Percentiles rank a stretch among this genome's conserved stretches.
These are phyloP conservation scores for Linyphia triangularis DNA, from an alignment of 2,888 invertebrate genomes.

Conservation along the genomic window DNA sequence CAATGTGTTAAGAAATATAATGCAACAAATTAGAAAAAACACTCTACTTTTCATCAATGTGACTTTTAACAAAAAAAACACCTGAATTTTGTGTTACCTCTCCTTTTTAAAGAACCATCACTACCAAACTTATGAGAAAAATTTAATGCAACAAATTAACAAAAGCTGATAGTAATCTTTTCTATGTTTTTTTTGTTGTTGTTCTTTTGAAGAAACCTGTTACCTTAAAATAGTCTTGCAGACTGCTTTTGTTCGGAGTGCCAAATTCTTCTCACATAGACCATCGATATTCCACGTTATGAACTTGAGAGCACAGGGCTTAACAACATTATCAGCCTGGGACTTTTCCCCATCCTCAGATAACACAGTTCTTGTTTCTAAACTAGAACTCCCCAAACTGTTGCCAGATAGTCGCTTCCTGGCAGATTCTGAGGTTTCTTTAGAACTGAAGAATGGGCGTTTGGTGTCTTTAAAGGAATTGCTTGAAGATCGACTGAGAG, in stretches of 20 bases:
- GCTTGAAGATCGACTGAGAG: constrained; percentile 26
- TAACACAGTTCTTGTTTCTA: not conserved
- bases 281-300: constrained; percentile 84
- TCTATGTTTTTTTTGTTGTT: no score
- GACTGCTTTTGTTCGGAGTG: constrained; percentile 82
- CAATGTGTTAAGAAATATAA: no score
- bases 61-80: no score
- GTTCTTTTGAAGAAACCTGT: not conserved
- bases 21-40: no score
- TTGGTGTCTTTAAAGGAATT: not conserved
- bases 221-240: constrained; percentile 80
- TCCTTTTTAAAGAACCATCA: no score
- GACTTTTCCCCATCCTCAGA: not conserved
- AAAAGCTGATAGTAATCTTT: not conserved
- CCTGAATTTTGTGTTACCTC: no score
- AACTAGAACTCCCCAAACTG: not conserved
- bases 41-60: no score
- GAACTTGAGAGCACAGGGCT: constrained; percentile 79
- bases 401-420: not conserved
- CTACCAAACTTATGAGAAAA: no score
- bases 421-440: not conserved
- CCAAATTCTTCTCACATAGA: constrained; percentile 81
- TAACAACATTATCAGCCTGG: not conserved
- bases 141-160: no score
- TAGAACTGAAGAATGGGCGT: not conserved